Percentiles rank a stretch among this genome's conserved stretches.
Evolutionary conservation across 2,113 vertebrate species (phyloP).

Genomic region (Triplophysa siluroides): DNA sequence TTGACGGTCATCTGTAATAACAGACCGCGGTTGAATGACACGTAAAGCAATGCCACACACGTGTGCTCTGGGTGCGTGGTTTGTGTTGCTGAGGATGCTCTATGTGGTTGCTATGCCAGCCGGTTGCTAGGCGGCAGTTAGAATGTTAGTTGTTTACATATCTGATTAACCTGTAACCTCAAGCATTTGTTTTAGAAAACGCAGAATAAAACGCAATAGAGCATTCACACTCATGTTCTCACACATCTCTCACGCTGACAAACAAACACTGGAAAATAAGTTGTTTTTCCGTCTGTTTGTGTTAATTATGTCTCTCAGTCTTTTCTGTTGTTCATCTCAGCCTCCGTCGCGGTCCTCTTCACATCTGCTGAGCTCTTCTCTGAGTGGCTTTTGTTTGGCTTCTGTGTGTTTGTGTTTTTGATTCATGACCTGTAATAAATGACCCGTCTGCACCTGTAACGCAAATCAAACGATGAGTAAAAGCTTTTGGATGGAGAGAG

Average conservation of each 20-base stretch:
- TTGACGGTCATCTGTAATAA: neutral
- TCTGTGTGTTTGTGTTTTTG: neutral
- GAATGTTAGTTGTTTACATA: no score
- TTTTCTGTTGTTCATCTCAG: neutral
- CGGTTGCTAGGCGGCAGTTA: no score
- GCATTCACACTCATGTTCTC: no score
- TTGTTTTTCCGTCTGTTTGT: neutral
- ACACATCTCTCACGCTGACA: no score
- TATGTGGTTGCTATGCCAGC: no score
- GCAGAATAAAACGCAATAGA: no score
- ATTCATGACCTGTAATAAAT: neutral
- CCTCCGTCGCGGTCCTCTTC: neutral
- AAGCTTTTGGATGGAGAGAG: neutral
- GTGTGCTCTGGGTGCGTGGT: no score
- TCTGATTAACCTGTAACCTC: no score
- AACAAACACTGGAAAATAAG: no score
- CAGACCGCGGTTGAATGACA: neutral
- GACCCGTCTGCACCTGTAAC: neutral
- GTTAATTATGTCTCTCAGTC: slow-evolving; percentile 13
- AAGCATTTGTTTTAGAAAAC: no score
- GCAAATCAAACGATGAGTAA: neutral
- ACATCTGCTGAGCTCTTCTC: neutral
- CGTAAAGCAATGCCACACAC: no score
- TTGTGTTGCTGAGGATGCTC: no score
- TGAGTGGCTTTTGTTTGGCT: neutral